Base-by-base conservation (phyloP, 2,888 invertebrate genomes). In the Eucera pruinosa region DNA sequence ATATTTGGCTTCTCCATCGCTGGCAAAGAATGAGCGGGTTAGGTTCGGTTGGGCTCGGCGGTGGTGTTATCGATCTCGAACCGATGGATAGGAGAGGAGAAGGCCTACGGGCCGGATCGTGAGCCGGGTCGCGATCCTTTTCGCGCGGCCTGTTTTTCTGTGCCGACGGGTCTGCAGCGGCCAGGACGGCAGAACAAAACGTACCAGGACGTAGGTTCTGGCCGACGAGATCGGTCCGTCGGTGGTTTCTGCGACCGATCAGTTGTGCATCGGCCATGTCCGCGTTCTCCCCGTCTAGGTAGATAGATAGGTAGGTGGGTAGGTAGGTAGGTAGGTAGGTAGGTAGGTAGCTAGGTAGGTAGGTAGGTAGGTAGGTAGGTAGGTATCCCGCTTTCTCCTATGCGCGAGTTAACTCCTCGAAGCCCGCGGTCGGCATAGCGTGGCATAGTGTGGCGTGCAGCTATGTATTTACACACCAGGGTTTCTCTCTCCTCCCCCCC, bases 401-500 rank as follows among this genome's bases (percentile, higher is more conserved):
- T 82, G 88, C 86, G 88, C 86, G 87, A 87, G 88, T 86, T 88
- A 87, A 83, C 86, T 88, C 84, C 79, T 80, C 82, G 71, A 74
- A 72, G 80, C 81, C 80, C 85, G 86, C 77, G 83, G 81, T 84
- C 78, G 82, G 55, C 39, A 27, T 64, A 52, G 62, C 50, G 50
- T 64, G 27, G 50, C 39, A 15, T 11, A 11, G 47, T n/a, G 84
- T 81, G 77, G 80, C 82, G 84, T 81, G 81, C 85, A 85, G 85
- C 89, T 88, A 89, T 89, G 86, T 89, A 89, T 89, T 89, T 89
- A 89, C 89, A 89, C 87, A 83, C 76, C 88, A 89, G 87, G 88
- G 82, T 86, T 78, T 86, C 80, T 82, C 79, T 81, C 64, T 83
- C 81, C 81, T 65, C 43, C 61, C 25, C 41, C 30, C 25, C 43